A percentile compares a stretch with the other conserved stretches of the same genome.
Conservation (phyloP, 1,140 invertebrate genomes). For the Macrotrachela quadricornifera region DNA sequence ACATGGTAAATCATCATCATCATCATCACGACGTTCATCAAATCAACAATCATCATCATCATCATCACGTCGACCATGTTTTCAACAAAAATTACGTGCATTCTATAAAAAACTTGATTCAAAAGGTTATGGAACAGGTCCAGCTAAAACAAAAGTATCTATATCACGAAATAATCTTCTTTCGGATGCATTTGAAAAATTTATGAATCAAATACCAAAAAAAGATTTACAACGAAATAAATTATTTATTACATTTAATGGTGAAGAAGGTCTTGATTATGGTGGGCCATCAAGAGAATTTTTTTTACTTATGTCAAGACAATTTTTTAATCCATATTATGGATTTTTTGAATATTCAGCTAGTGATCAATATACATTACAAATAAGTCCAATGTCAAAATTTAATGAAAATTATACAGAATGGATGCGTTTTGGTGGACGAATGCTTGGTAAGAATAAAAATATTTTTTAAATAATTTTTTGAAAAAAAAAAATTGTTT, state of each 20-base stretch:
- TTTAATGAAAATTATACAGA: slow-evolving; percentile 94
- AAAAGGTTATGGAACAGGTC: slow-evolving; percentile 85
- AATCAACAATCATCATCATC: slow-evolving; percentile 33
- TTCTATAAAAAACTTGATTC: slow-evolving; percentile 85
- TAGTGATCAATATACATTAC: slow-evolving; percentile 88
- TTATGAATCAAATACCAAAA: slow-evolving; percentile 67
- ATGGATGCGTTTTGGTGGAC: slow-evolving; percentile 39
- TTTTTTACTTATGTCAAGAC: slow-evolving; percentile 80
- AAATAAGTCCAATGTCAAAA: slow-evolving; percentile 84
- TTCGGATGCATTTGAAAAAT: slow-evolving; percentile 82
- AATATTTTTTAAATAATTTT: no score
- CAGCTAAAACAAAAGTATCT: slow-evolving; percentile 67
- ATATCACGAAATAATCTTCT: slow-evolving; percentile 72
- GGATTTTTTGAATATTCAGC: slow-evolving; percentile 93
- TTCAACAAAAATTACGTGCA: slow-evolving; percentile 76
- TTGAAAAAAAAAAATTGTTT: no score
- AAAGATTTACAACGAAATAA: slow-evolving; percentile 84
- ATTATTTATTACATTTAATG: slow-evolving; percentile 75
- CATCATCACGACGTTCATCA: background rate
- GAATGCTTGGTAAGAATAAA: background rate
- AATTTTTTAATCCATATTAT: slow-evolving; percentile 93
- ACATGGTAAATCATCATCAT: background rate
- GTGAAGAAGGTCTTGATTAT: slow-evolving; percentile 88
- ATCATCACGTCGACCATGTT: slow-evolving; percentile 63
- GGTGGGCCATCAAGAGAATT: slow-evolving; percentile 85